Percentiles rank a stretch among this genome's conserved stretches.
Conservation (phyloP, 2,888 invertebrate genomes). For the Caenorhabditis sp. region DNA sequence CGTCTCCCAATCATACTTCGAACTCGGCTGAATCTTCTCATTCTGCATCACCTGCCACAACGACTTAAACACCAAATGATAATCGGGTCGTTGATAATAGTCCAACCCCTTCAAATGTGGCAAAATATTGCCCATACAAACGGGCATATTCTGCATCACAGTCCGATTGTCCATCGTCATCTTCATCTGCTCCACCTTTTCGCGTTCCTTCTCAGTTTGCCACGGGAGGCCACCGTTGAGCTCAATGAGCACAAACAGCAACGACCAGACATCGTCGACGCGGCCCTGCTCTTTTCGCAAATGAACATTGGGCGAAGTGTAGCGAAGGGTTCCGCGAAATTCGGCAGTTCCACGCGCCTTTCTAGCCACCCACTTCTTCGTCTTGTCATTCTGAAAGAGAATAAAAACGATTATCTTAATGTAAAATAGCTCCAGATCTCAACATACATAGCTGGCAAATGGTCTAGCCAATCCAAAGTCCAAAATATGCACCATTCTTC, state of each 20-base stretch:
- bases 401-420: too few species aligned
- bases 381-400: constrained; percentile 16
- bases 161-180: constrained; percentile 38
- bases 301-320: constrained; percentile 61
- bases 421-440: too few species aligned
- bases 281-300: constrained; percentile 55
- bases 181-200: constrained; percentile 48
- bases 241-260: constrained; percentile 55
- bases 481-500: constrained; percentile 43
- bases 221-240: constrained; percentile 76
- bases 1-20: constrained; percentile 34
- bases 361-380: constrained; percentile 43
- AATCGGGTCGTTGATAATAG: constrained; percentile 57
- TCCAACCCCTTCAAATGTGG: constrained; percentile 48
- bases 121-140: constrained; percentile 23
- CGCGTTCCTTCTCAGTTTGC: constrained; percentile 54
- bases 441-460: constrained; percentile 26
- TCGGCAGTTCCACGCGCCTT: constrained; percentile 58
- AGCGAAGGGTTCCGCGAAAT: constrained; percentile 65
- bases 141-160: constrained; percentile 54
- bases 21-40: constrained; percentile 9
- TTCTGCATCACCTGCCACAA: constrained; percentile 34
- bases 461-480: constrained; percentile 55
- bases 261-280: constrained; percentile 43
- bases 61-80: constrained; percentile 36